A percentile compares a stretch with the other conserved stretches of the same genome.
These are phyloP conservation scores for Macrotrachela quadricornifera DNA, from an alignment of 1,140 invertebrate species.

Conservation along the genomic window DNA sequence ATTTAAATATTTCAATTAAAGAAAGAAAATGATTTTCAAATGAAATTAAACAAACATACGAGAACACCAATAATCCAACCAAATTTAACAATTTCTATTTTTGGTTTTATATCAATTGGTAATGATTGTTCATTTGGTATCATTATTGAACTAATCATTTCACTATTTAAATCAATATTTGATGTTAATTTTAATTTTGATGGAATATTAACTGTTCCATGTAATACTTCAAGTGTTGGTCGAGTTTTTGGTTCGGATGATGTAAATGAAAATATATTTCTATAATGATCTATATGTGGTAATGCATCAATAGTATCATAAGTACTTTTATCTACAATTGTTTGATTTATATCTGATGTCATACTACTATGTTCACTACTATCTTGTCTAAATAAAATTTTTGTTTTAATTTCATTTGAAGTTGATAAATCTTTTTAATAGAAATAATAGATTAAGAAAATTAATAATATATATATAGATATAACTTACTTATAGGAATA, in stretches of 20 bases:
- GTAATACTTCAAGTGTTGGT: slow-evolving; percentile 73
- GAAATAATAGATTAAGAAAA: too few species aligned
- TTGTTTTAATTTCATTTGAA: too few species aligned
- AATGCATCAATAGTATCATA: slow-evolving; percentile 43
- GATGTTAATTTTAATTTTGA: not conserved
- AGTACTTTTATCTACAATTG: too few species aligned
- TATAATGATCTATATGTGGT: slow-evolving; percentile 71
- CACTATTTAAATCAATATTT: not conserved
- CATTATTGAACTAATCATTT: not conserved
- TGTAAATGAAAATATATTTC: slow-evolving; percentile 64
- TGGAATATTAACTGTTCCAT: slow-evolving; percentile 18
- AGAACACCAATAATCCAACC: not conserved
- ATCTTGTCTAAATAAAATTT: too few species aligned
- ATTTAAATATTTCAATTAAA: too few species aligned
- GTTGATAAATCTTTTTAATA: too few species aligned
- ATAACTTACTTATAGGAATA: too few species aligned
- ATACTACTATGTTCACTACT: too few species aligned
- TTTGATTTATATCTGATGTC: too few species aligned
- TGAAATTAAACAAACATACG: not conserved
- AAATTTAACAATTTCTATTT: not conserved
- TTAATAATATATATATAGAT: too few species aligned
- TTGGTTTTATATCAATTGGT: not conserved
- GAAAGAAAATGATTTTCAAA: too few species aligned
- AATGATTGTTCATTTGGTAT: not conserved
- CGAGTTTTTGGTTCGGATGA: slow-evolving; percentile 48